These are phyloP conservation scores for Macrophya annulata DNA, from an alignment of 2,888 invertebrate species.

Conservation along the genomic window DNA sequence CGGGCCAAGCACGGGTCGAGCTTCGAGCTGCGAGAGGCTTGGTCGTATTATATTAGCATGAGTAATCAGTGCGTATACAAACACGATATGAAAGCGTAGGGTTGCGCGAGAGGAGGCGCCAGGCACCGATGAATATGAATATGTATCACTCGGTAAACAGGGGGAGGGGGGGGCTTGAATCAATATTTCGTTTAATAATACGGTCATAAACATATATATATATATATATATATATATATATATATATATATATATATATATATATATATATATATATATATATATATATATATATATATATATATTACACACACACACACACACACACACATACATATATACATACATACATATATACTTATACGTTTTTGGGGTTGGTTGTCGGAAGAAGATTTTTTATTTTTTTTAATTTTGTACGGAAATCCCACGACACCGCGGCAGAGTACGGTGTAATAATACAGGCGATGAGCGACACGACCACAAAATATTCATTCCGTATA, in stretches of 20 bases:
- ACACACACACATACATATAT: constrained; percentile 68
- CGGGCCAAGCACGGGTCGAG: constrained; percentile 17
- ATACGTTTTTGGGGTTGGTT: not conserved
- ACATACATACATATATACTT: not conserved
- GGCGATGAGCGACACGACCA: not conserved
- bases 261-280: not conserved
- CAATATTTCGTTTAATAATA: constrained; percentile 80
- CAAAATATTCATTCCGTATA: constrained; percentile 15
- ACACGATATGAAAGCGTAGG: constrained; percentile 20
- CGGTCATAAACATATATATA: constrained; percentile 62
- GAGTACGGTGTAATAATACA: not conserved
- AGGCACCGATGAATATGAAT: constrained; percentile 78
- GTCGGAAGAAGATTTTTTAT: not conserved
- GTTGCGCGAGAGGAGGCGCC: constrained; percentile 45
- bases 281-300: not conserved
- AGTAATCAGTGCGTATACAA: constrained; percentile 47
- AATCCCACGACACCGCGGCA: not conserved
- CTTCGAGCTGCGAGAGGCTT: not conserved
- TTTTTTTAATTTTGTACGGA: not conserved
- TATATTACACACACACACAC: too few species aligned
- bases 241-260: not conserved
- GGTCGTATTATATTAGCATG: constrained; percentile 51
- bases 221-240: not conserved
- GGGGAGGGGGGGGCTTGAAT: constrained; percentile 71
- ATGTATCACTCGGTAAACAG: constrained; percentile 76